A percentile compares a stretch with the other conserved stretches of the same genome.
Evolutionary conservation across 37 sponge, comb jelly and placozoan genomes (phyloP).

Genomic region (Chondrilla cf. caribensis): DNA sequence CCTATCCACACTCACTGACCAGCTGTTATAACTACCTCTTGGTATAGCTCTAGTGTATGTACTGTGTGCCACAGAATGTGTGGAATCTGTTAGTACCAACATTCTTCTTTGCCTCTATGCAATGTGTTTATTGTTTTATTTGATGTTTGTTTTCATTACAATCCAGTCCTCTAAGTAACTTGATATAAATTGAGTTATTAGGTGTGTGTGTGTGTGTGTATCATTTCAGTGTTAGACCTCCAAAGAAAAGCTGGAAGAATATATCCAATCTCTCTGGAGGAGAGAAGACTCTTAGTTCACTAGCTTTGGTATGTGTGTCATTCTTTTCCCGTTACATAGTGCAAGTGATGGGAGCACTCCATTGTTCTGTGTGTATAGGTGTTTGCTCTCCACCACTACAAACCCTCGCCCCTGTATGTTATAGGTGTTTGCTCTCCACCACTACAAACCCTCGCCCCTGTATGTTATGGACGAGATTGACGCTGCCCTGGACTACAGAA

Average conservation of each 20-base stretch:
- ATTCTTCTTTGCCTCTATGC: too few relatives aligned
- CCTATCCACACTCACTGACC: too few relatives aligned
- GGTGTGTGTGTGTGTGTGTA: too few relatives aligned
- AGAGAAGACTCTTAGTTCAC: slow-evolving; percentile 99
- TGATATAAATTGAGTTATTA: too few relatives aligned
- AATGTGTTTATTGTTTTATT: too few relatives aligned
- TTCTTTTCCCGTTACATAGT: not conserved
- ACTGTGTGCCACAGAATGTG: too few relatives aligned
- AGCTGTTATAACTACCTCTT: too few relatives aligned
- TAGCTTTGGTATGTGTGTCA: slow-evolving; percentile 81
- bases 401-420: slow-evolving; percentile 77
- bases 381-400: slow-evolving; percentile 99
- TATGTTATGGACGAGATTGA: slow-evolving; percentile 99
- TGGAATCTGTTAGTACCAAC: too few relatives aligned
- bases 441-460: slow-evolving; percentile 97
- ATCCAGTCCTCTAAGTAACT: too few relatives aligned
- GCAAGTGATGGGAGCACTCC: not conserved
- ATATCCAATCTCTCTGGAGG: slow-evolving; percentile 98
- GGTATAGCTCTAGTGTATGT: too few relatives aligned
- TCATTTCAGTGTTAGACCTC: slow-evolving; percentile 91
- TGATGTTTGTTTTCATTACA: too few relatives aligned
- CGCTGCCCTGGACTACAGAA: slow-evolving; percentile 99
- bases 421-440: slow-evolving; percentile 99
- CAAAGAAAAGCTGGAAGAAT: slow-evolving; percentile 99
- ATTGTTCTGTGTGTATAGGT: slow-evolving; percentile 47